These are phyloP conservation scores for Alosa alosa DNA, from an alignment of 2,113 vertebrate genomes.

Conservation along the genomic window DNA sequence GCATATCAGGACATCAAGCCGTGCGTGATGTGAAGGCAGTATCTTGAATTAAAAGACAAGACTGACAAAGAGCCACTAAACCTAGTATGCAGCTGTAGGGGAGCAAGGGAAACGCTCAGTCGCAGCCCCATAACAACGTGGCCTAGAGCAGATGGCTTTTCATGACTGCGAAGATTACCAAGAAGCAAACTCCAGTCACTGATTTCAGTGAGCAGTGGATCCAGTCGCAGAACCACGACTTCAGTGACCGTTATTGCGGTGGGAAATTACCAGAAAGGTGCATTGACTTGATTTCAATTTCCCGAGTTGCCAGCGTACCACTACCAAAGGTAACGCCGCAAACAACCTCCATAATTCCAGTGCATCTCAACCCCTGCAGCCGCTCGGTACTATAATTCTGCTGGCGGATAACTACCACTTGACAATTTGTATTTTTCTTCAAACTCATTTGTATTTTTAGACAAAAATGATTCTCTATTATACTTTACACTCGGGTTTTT, in stretches of 20 bases:
- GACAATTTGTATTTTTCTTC: constrained; percentile 56
- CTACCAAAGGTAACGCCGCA: constrained; percentile 12
- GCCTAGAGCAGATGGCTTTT: constrained; percentile 9
- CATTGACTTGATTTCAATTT: constrained; percentile 22
- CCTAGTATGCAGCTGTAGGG: constrained; percentile 17
- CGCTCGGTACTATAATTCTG: constrained; percentile 74
- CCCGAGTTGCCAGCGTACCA: constrained; percentile 23
- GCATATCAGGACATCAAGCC: constrained; percentile 99
- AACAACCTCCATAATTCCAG: constrained; percentile 4
- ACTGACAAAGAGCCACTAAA: constrained; percentile 47
- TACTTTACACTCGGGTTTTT: not conserved
- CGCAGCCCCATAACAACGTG: constrained; percentile 38
- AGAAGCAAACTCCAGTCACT: not conserved
- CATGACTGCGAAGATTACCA: not conserved
- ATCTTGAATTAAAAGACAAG: constrained; percentile 31
- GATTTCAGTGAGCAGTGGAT: not conserved
- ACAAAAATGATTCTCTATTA: not conserved
- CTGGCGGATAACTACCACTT: constrained; percentile 72
- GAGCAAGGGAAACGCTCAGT: constrained; percentile 15
- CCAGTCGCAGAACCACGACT: not conserved
- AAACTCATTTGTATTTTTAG: constrained; percentile 14
- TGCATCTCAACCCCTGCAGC: constrained; percentile 50
- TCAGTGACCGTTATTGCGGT: constrained; percentile 39
- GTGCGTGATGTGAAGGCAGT: constrained; percentile 88
- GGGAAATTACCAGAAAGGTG: constrained; percentile 21